These are phyloP conservation scores for Portevinia maculata DNA, from an alignment of 2,888 invertebrate species.

Conservation along the genomic window DNA sequence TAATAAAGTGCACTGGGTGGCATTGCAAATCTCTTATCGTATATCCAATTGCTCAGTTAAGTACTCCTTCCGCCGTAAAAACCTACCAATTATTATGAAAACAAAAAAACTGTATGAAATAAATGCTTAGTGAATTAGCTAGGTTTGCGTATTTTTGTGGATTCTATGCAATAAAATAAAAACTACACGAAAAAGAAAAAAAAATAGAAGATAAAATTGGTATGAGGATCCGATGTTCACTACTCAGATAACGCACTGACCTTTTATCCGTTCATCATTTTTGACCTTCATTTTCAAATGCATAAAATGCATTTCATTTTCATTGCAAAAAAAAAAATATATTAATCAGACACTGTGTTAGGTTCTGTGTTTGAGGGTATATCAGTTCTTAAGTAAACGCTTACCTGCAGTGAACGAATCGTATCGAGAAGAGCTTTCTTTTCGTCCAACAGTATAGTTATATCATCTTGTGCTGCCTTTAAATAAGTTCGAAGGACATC, in stretches of 20 bases:
- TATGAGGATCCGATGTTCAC: constrained; percentile 28
- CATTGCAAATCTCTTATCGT: too few relatives aligned
- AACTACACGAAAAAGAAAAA: background rate
- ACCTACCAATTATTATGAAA: too few relatives aligned
- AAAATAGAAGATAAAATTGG: constrained; percentile 3
- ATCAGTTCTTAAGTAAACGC: constrained; percentile 66
- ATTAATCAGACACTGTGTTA: constrained; percentile 59
- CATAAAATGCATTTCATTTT: constrained; percentile 47
- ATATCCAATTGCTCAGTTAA: too few relatives aligned
- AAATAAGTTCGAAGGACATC: constrained; percentile 85
- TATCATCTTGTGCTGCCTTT: constrained; percentile 89
- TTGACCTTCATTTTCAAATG: constrained; percentile 50
- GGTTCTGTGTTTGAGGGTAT: constrained; percentile 51
- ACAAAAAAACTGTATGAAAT: background rate
- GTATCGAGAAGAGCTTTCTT: constrained; percentile 89
- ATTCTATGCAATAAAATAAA: constrained; percentile 7
- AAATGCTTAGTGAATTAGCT: background rate
- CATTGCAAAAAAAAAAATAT: constrained; percentile 67
- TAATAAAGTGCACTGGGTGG: too few relatives aligned
- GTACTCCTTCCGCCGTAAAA: too few relatives aligned
- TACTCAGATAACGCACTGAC: constrained; percentile 67
- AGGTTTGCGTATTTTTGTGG: background rate
- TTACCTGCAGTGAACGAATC: constrained; percentile 87
- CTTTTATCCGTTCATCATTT: constrained; percentile 65
- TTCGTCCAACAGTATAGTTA: constrained; percentile 88